Conservation (phyloP, 2,113 vertebrate genomes). For the Hippolais icterina region DNA sequence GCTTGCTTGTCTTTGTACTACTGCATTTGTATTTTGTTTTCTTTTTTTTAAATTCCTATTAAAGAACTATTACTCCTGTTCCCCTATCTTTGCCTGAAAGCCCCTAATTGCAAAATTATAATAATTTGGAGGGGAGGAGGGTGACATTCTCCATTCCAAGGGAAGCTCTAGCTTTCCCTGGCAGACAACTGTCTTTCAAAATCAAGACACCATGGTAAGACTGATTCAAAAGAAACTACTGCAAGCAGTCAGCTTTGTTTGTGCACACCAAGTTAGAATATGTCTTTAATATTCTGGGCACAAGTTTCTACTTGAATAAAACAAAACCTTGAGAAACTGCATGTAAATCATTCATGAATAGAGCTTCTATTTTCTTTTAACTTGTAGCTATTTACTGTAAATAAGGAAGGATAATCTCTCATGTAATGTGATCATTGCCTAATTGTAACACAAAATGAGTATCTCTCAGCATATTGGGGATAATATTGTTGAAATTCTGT, state of each 20-base stretch:
- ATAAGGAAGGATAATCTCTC: constrained; percentile 55
- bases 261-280: not conserved
- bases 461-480: constrained; percentile 2
- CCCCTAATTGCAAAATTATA: no score
- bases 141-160: no score
- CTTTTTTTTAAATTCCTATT: no score
- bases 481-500: constrained; percentile 25
- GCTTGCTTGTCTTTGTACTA: no score
- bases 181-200: no score
- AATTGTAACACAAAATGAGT: constrained; percentile 31
- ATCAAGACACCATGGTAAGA: not conserved
- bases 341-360: constrained; percentile 64
- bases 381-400: constrained; percentile 63
- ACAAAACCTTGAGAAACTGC: constrained; percentile 33
- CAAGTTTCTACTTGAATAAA: constrained; percentile 31
- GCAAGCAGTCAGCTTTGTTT: not conserved
- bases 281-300: constrained; percentile 47
- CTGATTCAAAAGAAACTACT: not conserved
- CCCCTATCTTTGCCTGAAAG: no score
- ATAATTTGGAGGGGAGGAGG: no score
- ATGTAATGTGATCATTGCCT: constrained; percentile 59
- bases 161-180: no score
- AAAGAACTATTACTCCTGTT: no score
- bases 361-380: constrained; percentile 41
- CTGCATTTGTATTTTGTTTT: no score